Evolutionary conservation across 2,888 invertebrate species (phyloP).

Genomic region (Trichacis sp.): DNA sequence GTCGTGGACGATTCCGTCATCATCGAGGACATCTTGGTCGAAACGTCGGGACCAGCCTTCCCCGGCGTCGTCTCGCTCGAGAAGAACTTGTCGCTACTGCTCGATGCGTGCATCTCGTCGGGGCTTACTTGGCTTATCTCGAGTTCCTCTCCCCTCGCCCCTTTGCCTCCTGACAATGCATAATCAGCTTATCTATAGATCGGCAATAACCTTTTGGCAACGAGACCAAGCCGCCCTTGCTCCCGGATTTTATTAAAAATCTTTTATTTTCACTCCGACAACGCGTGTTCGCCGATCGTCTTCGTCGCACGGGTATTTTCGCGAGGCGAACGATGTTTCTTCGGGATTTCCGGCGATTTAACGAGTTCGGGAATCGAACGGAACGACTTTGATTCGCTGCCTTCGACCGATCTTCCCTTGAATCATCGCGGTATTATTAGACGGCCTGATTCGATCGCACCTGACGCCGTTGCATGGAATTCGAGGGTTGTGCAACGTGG

Average conservation of each 20-base stretch:
- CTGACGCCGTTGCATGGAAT: constrained; percentile 50
- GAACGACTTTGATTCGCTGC: constrained; percentile 20
- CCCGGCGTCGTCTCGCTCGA: constrained; percentile 58
- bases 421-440: constrained; percentile 59
- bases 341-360: no score
- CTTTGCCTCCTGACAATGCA: constrained; percentile 58
- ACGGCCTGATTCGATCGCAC: constrained; percentile 56
- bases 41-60: constrained; percentile 48
- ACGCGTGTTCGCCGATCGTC: no score
- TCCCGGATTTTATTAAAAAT: constrained; percentile 12
- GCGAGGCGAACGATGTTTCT: no score
- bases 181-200: constrained; percentile 62
- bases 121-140: constrained; percentile 51
- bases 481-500: constrained; percentile 50
- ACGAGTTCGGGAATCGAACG: no score
- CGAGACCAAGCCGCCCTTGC: constrained; percentile 22
- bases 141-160: constrained; percentile 49
- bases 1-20: constrained; percentile 63
- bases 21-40: constrained; percentile 64
- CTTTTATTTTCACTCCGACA: neutral
- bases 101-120: constrained; percentile 64
- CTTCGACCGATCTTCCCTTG: constrained; percentile 58
- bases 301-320: no score
- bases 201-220: constrained; percentile 49
- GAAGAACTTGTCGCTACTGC: constrained; percentile 65